Percentiles rank a stretch among this genome's conserved stretches.
These are phyloP conservation scores for Pristionchus arcanus DNA, from an alignment of 2,888 invertebrate genomes.

Conservation along the genomic window DNA sequence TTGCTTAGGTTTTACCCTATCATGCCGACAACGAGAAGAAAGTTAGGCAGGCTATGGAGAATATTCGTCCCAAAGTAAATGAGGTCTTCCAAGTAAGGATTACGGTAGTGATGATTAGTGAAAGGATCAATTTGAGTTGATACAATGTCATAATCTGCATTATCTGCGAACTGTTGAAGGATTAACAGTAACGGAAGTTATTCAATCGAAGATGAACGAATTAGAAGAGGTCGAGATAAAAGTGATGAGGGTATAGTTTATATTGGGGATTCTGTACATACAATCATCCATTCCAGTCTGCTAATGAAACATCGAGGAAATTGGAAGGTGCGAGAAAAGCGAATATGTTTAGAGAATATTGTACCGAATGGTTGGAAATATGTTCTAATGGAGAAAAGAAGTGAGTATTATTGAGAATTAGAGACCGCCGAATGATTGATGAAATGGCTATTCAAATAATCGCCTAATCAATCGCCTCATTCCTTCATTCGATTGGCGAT, in stretches of 20 bases:
- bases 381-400: slow-evolving; percentile 35
- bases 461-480: too few relatives aligned
- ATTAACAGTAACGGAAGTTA: not conserved
- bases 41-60: slow-evolving; percentile 37
- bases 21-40: slow-evolving; percentile 51
- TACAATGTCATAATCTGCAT: not conserved
- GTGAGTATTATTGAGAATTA: not conserved
- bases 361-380: slow-evolving; percentile 13
- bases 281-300: not conserved
- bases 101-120: not conserved
- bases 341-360: slow-evolving; percentile 21
- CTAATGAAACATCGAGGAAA: slow-evolving; percentile 35
- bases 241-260: slow-evolving; percentile 46
- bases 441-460: too few relatives aligned
- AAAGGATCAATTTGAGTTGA: not conserved
- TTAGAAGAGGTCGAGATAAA: not conserved
- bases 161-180: slow-evolving; percentile 21
- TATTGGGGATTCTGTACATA: not conserved
- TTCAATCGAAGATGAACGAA: not conserved
- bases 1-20: slow-evolving; percentile 18
- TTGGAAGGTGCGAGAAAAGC: slow-evolving; percentile 47
- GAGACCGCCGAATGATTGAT: too few relatives aligned
- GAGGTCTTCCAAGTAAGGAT: slow-evolving; percentile 33
- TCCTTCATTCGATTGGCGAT: too few relatives aligned
- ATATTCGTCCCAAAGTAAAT: not conserved